These are phyloP conservation scores for Heliconius aoede DNA, from an alignment of 2,888 invertebrate genomes.

Conservation along the genomic window DNA sequence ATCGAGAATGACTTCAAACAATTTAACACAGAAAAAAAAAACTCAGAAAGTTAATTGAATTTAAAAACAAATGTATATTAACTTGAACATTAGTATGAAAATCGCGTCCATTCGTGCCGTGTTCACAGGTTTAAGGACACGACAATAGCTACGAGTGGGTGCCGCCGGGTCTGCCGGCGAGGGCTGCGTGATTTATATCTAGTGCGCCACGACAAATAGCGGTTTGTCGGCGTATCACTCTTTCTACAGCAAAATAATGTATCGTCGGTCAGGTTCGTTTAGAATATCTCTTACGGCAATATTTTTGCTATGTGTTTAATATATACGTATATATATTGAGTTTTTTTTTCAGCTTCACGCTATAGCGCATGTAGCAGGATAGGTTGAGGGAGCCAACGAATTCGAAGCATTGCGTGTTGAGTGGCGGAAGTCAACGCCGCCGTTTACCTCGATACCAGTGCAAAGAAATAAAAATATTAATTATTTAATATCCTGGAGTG, in stretches of 20 bases:
- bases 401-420: no score
- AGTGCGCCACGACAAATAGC: constrained; percentile 78
- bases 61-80: constrained; percentile 1
- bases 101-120: constrained; percentile 45
- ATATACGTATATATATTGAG: background rate
- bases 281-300: constrained; percentile 1
- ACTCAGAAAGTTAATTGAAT: constrained; percentile 4
- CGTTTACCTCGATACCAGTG: no score
- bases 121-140: constrained; percentile 57
- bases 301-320: background rate
- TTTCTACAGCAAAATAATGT: constrained; percentile 74
- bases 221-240: constrained; percentile 78
- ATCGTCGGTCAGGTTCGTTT: constrained; percentile 51
- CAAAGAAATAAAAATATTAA: no score
- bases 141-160: constrained; percentile 47
- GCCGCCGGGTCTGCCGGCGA: constrained; percentile 54
- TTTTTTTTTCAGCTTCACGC: no score
- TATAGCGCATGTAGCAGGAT: no score
- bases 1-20: background rate
- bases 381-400: no score
- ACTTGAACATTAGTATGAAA: constrained; percentile 28
- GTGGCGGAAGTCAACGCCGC: no score
- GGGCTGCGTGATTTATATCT: constrained; percentile 77
- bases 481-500: no score
- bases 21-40: background rate